A percentile compares a stretch with the other conserved stretches of the same genome.
Evolutionary conservation across 2,888 invertebrate species (phyloP).

Genomic region (Noctua pronuba): DNA sequence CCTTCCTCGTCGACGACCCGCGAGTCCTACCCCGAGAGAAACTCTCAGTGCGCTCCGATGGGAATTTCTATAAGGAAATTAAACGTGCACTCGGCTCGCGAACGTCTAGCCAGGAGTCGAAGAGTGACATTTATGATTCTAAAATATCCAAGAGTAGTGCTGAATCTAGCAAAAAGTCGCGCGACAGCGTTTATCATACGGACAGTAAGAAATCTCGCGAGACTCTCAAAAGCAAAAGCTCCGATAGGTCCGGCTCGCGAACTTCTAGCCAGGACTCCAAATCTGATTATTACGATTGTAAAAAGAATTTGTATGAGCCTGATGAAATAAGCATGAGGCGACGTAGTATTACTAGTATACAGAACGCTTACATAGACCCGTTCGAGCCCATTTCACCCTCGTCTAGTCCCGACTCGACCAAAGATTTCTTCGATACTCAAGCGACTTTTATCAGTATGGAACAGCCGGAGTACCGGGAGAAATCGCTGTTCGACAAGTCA

Average conservation of each 20-base stretch:
- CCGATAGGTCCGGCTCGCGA: conserved; percentile 91
- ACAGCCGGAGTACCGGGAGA: conserved; percentile 88
- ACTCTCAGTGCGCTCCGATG: conserved; percentile 93
- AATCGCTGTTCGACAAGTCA: conserved; percentile 89
- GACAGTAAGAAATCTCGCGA: conserved; percentile 92
- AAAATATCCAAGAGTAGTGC: conserved; percentile 92
- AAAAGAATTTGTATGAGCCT: conserved; percentile 87
- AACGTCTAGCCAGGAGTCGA: conserved; percentile 93
- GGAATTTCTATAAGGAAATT: conserved; percentile 93
- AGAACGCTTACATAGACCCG: conserved; percentile 84
- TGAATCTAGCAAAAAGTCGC: conserved; percentile 92
- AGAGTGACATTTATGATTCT: conserved; percentile 92
- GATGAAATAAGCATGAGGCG: conserved; percentile 80
- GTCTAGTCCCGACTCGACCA: conserved; percentile 93
- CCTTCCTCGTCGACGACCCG: conserved; percentile 95
- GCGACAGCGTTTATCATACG: conserved; percentile 92
- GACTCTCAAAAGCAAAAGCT: conserved; percentile 91
- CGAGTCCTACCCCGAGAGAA: conserved; percentile 93
- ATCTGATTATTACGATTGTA: conserved; percentile 93
- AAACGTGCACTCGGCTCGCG: conserved; percentile 92
- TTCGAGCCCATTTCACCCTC: conserved; percentile 90
- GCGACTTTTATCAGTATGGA: conserved; percentile 86
- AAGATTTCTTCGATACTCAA: conserved; percentile 91
- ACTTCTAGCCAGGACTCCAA: conserved; percentile 94
- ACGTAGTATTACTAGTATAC: conserved; percentile 82